Base-by-base conservation (phyloP, 2,888 invertebrate species). In the Macaria notata region DNA sequence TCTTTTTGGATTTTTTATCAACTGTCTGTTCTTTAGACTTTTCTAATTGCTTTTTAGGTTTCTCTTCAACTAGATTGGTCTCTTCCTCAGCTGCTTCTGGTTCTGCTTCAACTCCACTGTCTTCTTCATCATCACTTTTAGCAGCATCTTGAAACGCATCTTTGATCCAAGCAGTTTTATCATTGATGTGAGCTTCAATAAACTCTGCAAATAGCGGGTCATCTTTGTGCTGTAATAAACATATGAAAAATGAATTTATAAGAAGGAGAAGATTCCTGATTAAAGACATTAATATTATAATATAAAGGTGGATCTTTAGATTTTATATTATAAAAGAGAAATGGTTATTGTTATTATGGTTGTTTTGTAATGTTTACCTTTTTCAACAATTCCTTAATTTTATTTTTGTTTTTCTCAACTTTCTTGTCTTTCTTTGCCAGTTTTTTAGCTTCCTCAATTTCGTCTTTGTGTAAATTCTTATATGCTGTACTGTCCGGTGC, bases 171-270 rank as follows among this genome's bases (percentile, higher is more conserved):
- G 76, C 69, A 46, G 86, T 84, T 52, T 84, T 84, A 4, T 91
- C 87, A 70, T 85, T 88, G 2, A 94, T 92, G 81, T 98, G 97
- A n/a, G 95, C 94, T 83, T 96, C 94, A 80, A 98, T 92, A 79
- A 98, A 99, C 81, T 98, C 98, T 62, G 94, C 92, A 88, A 99
- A 98, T 49, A 96, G 89, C 31, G 97, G 96, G 88, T 98, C 98
- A 86, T 96, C 94, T 88, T 95, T 96, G 73, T 96, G 95, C 93
- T 96, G 76, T 58, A 88, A 78, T 41, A 9, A 41, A 41, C 19
- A 19, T 19, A 19, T 19, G 19, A 19, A 19, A 19, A 19, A 19
- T 19, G 19, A 19, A 19, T 19, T 19, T 19, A 19, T 19, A 19
- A 19, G 19, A 19, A 19, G 2, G 19, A 19, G 19, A 19, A 19